phyloP scores from a whole-genome alignment of 2,113 vertebrate genomes.

The Arvicanthis niloticus region DNA sequence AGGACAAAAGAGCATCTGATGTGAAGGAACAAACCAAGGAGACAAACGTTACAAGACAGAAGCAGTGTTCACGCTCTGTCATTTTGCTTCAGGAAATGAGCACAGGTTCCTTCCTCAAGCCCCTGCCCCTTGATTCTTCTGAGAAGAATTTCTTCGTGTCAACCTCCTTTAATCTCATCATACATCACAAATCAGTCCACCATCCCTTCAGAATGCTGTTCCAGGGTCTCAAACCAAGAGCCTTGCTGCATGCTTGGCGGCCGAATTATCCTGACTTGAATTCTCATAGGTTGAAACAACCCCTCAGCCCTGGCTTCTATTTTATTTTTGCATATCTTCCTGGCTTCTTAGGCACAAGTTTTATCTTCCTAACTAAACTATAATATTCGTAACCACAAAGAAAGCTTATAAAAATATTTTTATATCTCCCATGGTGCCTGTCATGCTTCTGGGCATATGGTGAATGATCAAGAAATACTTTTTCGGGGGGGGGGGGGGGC shows the following conservation, averaged over 20 bases:
- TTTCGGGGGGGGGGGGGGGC: background rate
- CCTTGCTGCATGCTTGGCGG: background rate
- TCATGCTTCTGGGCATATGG: slow-evolving; percentile 67
- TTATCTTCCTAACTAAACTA: slow-evolving; percentile 74
- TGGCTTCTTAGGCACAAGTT: slow-evolving; percentile 53
- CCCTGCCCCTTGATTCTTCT: background rate
- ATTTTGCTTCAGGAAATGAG: background rate
- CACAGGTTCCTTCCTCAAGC: no score
- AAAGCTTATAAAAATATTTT: slow-evolving; percentile 75
- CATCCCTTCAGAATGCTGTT: background rate
- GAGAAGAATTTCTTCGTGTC: background rate
- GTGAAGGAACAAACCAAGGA: background rate
- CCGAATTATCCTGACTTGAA: background rate
- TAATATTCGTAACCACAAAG: slow-evolving; percentile 74
- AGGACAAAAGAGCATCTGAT: background rate
- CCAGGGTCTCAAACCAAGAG: background rate
- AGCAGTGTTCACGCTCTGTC: background rate
- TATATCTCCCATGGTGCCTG: slow-evolving; percentile 65
- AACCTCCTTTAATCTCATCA: background rate
- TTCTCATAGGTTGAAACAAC: slow-evolving; percentile 11
- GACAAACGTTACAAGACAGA: background rate
- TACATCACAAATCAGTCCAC: background rate
- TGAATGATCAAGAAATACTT: slow-evolving; percentile 71
- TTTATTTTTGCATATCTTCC: slow-evolving; percentile 60
- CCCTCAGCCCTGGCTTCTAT: background rate